Evolutionary conservation across 2,888 invertebrate genomes (phyloP).

Genomic region (Pseudococcus viburni): DNA sequence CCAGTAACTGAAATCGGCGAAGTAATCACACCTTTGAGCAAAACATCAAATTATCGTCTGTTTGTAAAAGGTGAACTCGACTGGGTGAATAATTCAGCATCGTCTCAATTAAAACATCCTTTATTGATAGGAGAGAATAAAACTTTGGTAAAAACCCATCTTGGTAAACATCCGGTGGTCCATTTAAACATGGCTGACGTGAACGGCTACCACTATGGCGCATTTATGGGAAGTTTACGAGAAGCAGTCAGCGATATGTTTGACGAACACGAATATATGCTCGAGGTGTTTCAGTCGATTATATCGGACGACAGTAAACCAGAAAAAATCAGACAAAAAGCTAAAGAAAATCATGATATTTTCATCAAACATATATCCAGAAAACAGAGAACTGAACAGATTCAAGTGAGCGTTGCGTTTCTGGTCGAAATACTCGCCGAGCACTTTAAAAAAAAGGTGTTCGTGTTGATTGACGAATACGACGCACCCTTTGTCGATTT

Average conservation of each 20-base stretch:
- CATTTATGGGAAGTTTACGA: neutral
- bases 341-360: neutral
- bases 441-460: slow-evolving; percentile 20
- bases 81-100: neutral
- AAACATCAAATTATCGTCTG: neutral
- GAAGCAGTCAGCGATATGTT: neutral
- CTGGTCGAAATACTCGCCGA: neutral
- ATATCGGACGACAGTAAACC: neutral
- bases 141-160: neutral
- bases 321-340: neutral
- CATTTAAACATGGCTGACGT: neutral
- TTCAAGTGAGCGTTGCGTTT: neutral
- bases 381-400: neutral
- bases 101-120: neutral
- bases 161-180: neutral
- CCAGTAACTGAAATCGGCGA: neutral
- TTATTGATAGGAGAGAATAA: neutral
- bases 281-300: neutral
- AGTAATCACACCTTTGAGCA: neutral
- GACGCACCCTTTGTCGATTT: slow-evolving; percentile 10
- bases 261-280: slow-evolving; percentile 18
- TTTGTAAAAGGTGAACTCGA: neutral
- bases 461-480: slow-evolving; percentile 18
- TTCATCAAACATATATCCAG: neutral
- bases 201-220: neutral